phyloP scores from a whole-genome alignment of 1,140 invertebrate species.

The Spodoptera frugiperda region DNA sequence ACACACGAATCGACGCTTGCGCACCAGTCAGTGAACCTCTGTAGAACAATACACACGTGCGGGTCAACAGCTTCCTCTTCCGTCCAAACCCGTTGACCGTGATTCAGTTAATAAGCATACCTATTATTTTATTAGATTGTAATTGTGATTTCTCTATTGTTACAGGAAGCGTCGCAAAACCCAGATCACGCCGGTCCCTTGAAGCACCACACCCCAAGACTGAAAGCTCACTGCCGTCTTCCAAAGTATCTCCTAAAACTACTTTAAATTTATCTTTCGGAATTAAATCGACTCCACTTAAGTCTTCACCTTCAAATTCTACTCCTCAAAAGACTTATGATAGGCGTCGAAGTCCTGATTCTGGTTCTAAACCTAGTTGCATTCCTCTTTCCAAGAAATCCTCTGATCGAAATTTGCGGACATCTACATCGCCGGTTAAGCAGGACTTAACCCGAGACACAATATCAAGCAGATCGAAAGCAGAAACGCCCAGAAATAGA shows the following conservation, averaged over 20 bases:
- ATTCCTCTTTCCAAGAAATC: slow-evolving; percentile 80
- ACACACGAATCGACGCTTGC: slow-evolving; percentile 65
- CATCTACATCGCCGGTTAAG: slow-evolving; percentile 74
- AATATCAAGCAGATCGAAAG: slow-evolving; percentile 68
- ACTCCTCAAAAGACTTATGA: slow-evolving; percentile 66
- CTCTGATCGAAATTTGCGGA: slow-evolving; percentile 65
- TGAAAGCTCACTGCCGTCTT: slow-evolving; percentile 80
- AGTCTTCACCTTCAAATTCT: slow-evolving; percentile 60
- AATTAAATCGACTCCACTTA: slow-evolving; percentile 67
- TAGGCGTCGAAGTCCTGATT: slow-evolving; percentile 73
- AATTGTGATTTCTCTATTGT: slow-evolving; percentile 65
- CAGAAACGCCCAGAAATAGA: slow-evolving; percentile 66
- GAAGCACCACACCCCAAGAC: slow-evolving; percentile 76
- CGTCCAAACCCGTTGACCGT: slow-evolving; percentile 48
- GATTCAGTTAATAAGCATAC: not conserved
- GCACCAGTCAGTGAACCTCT: slow-evolving; percentile 75
- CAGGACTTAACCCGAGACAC: slow-evolving; percentile 68
- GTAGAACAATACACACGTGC: slow-evolving; percentile 72
- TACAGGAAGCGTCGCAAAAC: slow-evolving; percentile 76
- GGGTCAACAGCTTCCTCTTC: slow-evolving; percentile 73
- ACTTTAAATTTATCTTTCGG: slow-evolving; percentile 74
- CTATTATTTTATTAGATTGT: not conserved
- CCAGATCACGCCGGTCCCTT: slow-evolving; percentile 73
- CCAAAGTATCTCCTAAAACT: slow-evolving; percentile 79
- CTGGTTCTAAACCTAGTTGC: slow-evolving; percentile 72